Evolutionary conservation across 2,888 invertebrate genomes (phyloP), one percentile per base, ranked within the genome.

Genomic region (Orthosia incerta): DNA sequence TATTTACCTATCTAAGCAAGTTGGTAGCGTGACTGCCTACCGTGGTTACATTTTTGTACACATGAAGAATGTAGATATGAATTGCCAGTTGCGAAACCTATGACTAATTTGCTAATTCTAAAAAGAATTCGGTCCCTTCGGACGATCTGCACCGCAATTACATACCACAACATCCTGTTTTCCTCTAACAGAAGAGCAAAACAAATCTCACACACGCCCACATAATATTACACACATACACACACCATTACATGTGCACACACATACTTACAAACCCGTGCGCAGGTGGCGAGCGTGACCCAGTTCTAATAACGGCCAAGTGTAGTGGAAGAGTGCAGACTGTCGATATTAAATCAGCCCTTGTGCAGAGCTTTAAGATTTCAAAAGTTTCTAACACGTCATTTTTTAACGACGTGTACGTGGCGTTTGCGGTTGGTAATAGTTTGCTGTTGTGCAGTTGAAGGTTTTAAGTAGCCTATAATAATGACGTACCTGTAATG

Each of bases 201-300:
- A 45, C 16, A 71, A 59, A 59, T 55, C 56, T 16, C 50, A 7
- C 20, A n/a, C 20, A 46, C 48, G n/a, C 39, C 3, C 48, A 62
- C 51, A 26, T 26, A 11, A 26, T 4, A 56, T 56, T 26, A 51
- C 50, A 23, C 26, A 23, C 53, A 46, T 46, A 51, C 4, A 31
- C 45, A 18, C 11, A 11, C 7, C 1, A 39, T 63, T 23, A 50
- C 48, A 59, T 4, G 23, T 26, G 31, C 23, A 46, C 61, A 68
- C 68, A 65, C 55, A 16, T 53, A 16, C 18, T 5, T 13, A 67
- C 60, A 20, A 2, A 50, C 16, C 53, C 23, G 26, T 20, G 71
- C 64, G 64, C 81, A 79, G 82, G 79, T 76, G 85, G 68, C 75
- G 60, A 59, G 74, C 72, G 69, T 85, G 86, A 87, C 87, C 87